Percentiles rank a stretch among this genome's conserved stretches.
Conservation (phyloP, 2,113 vertebrate genomes). For the Deroptyus accipitrinus region DNA sequence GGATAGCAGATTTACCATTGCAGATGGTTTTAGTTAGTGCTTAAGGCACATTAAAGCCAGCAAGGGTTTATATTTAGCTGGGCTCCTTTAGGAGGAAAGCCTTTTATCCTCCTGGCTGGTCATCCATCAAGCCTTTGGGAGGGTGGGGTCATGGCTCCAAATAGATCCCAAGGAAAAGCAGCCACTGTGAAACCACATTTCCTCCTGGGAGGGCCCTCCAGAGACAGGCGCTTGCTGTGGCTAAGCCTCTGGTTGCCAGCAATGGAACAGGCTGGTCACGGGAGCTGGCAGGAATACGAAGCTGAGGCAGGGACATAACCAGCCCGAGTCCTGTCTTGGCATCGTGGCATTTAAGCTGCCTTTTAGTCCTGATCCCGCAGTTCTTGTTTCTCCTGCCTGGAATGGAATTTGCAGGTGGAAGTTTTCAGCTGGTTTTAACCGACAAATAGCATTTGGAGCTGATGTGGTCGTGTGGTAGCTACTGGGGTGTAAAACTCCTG, state of each 20-base stretch:
- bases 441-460: neutral
- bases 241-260: constrained; percentile 20
- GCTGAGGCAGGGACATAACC: neutral
- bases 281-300: neutral
- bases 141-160: constrained; percentile 44
- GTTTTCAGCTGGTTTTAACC: neutral
- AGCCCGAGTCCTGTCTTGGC: neutral
- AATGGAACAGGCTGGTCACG: neutral
- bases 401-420: neutral
- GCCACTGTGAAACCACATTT: constrained; percentile 54
- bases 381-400: neutral
- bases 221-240: constrained; percentile 7
- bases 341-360: neutral
- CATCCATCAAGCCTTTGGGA: constrained; percentile 44
- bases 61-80: constrained; percentile 74
- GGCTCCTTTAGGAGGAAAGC: constrained; percentile 72
- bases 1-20: constrained; percentile 47
- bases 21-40: constrained; percentile 74
- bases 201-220: constrained; percentile 46
- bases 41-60: constrained; percentile 64
- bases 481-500: neutral
- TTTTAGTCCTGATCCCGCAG: neutral
- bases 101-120: constrained; percentile 71
- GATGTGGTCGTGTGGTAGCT: neutral
- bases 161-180: constrained; percentile 54